Evolutionary conservation across 2,888 invertebrate genomes (phyloP).

Genomic region (Parnassius mnemosyne): DNA sequence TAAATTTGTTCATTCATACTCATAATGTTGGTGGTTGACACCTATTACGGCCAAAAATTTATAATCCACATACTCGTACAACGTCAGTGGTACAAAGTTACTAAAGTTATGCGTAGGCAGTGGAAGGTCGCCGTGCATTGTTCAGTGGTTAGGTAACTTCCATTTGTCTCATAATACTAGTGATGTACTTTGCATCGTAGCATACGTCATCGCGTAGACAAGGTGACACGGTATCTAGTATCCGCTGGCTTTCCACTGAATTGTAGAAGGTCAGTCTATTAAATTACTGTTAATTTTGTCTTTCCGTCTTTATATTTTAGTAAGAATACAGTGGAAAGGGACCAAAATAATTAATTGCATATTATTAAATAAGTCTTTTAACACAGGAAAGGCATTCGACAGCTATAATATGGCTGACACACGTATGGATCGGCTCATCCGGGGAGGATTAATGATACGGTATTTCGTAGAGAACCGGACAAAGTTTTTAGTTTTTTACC

Average conservation of each 20-base stretch:
- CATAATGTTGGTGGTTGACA: too few relatives aligned
- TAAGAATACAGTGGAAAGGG: not conserved
- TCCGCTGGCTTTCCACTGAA: constrained; percentile 18
- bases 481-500: too few relatives aligned
- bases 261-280: constrained; percentile 13
- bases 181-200: constrained; percentile 6
- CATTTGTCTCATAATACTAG: constrained; percentile 18
- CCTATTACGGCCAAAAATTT: too few relatives aligned
- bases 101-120: constrained; percentile 23
- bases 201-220: constrained; percentile 20
- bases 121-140: constrained; percentile 24
- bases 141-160: constrained; percentile 25
- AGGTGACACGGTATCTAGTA: constrained; percentile 21
- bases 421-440: too few relatives aligned
- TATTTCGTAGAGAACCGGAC: too few relatives aligned
- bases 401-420: too few relatives aligned
- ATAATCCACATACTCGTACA: too few relatives aligned
- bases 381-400: too few relatives aligned
- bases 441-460: too few relatives aligned
- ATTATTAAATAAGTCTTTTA: too few relatives aligned
- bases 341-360: too few relatives aligned
- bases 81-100: constrained; percentile 18
- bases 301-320: not conserved
- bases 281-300: constrained; percentile 18
- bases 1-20: too few relatives aligned